Conservation (phyloP, 2,113 vertebrate genomes). For the Propithecus coquereli region DNA sequence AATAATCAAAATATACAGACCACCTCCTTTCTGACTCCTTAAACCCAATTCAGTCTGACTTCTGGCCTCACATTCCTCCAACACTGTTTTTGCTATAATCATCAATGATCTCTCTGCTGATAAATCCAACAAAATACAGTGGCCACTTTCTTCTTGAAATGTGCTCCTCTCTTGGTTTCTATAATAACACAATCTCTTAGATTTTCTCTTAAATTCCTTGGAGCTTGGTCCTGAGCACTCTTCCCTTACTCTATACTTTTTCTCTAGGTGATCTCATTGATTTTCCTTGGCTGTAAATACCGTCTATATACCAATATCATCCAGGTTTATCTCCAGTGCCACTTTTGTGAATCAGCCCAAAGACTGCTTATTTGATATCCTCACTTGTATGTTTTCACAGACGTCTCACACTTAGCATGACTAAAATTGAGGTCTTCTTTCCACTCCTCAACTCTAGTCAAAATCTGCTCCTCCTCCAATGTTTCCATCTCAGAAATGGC, state of each 20-base stretch:
- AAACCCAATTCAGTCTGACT: background rate
- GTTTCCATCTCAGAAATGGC: slow-evolving; percentile 41
- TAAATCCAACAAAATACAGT: slow-evolving; percentile 31
- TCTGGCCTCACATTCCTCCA: background rate
- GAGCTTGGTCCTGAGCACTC: background rate
- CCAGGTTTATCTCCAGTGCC: slow-evolving; percentile 4
- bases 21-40: background rate
- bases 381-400: slow-evolving; percentile 32
- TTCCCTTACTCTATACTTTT: background rate
- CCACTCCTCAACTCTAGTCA: background rate
- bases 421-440: slow-evolving; percentile 35
- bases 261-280: background rate
- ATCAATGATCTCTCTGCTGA: background rate
- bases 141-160: background rate
- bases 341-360: background rate
- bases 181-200: background rate
- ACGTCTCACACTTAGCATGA: slow-evolving; percentile 22
- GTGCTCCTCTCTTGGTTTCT: background rate
- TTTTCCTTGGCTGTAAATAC: background rate
- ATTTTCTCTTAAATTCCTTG: slow-evolving; percentile 30
- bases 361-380: background rate
- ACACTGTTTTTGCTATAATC: background rate
- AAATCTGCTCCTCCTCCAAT: slow-evolving; percentile 37
- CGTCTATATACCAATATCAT: background rate
- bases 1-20: background rate